A percentile compares a stretch with the other conserved stretches of the same genome.
These are phyloP conservation scores for Adelges cooleyi DNA, from an alignment of 1,140 invertebrate genomes.

Conservation along the genomic window DNA sequence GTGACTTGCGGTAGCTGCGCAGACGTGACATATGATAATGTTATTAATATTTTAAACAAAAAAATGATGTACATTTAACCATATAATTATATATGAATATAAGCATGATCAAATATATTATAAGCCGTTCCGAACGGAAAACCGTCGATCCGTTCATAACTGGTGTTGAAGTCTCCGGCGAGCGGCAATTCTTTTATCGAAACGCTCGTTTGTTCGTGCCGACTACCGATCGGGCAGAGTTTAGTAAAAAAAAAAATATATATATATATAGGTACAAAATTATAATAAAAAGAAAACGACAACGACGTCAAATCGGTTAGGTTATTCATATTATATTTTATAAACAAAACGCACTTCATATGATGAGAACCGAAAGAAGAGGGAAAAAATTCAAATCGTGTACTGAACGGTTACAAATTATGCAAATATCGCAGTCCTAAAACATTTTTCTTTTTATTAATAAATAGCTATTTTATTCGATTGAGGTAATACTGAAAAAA, in stretches of 20 bases:
- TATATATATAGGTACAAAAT: not conserved
- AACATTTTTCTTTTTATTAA: no score
- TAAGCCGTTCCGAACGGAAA: not conserved
- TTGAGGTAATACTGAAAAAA: no score
- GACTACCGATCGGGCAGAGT: no score
- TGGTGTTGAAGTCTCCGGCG: constrained; percentile 17
- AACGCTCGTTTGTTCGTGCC: constrained; percentile 11
- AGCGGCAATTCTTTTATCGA: constrained; percentile 19
- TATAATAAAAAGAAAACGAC: not conserved
- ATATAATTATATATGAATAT: no score
- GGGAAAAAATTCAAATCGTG: not conserved
- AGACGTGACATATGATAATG: constrained; percentile 24
- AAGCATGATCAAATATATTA: no score
- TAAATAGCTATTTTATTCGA: no score
- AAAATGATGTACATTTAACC: no score
- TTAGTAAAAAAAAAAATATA: constrained; percentile 6
- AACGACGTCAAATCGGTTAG: not conserved
- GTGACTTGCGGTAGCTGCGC: no score
- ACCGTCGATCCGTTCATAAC: constrained; percentile 25
- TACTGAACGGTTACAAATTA: no score
- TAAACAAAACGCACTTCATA: not conserved
- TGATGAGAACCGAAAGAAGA: not conserved
- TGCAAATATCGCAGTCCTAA: no score
- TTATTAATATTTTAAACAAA: not conserved
- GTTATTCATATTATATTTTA: not conserved